Evolutionary conservation across 2,888 invertebrate species (phyloP).

Genomic region (Cheilosia grossa): DNA sequence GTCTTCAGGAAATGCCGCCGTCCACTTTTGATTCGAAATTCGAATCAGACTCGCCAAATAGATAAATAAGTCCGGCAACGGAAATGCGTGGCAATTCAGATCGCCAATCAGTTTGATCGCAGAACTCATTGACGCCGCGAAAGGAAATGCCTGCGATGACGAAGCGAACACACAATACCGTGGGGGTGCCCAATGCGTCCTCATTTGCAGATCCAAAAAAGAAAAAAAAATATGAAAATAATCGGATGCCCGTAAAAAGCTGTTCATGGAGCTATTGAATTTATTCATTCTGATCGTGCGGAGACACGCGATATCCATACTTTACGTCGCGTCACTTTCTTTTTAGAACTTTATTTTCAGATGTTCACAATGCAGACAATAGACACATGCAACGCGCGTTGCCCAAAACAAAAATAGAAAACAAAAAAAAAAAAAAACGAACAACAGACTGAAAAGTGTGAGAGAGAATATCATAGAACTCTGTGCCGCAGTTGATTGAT

Average conservation of each 20-base stretch:
- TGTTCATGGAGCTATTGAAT: constrained; percentile 4
- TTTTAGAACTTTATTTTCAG: no score
- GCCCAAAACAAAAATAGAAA: no score
- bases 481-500: constrained; percentile 5
- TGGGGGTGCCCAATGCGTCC: constrained; percentile 2
- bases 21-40: no score
- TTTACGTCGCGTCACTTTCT: no score
- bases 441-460: no score
- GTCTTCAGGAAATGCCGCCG: no score
- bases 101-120: constrained; percentile 9
- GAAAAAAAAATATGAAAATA: background rate
- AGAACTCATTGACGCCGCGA: constrained; percentile 24
- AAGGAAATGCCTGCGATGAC: constrained; percentile 8
- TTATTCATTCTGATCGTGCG: constrained; percentile 20
- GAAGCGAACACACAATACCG: no score
- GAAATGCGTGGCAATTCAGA: constrained; percentile 19
- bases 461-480: no score
- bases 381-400: no score
- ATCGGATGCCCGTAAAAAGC: constrained; percentile 13
- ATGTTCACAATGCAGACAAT: no score
- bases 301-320: background rate
- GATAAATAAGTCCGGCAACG: background rate
- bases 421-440: no score
- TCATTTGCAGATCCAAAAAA: constrained; percentile 3
- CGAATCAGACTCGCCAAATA: no score